Evolutionary conservation across 2,113 vertebrate species (phyloP).

Genomic region (Fregetta grallaria): DNA sequence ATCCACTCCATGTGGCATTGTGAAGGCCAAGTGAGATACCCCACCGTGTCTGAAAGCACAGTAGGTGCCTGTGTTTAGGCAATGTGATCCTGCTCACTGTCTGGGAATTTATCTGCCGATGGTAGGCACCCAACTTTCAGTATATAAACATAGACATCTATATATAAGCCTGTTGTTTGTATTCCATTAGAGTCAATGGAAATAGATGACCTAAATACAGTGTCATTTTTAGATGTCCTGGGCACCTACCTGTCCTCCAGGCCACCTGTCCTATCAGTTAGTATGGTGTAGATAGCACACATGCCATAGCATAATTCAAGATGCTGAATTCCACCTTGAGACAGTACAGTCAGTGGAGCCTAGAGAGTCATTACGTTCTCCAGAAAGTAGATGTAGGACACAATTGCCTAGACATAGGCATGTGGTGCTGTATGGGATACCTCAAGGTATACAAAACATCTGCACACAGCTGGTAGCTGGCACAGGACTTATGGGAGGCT

Average conservation of each 20-base stretch:
- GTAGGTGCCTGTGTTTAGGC: background rate
- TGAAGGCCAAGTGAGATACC: background rate
- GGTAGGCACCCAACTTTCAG: background rate
- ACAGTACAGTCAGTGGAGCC: background rate
- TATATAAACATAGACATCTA: background rate
- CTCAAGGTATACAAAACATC: background rate
- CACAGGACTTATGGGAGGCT: background rate
- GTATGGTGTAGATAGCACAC: background rate
- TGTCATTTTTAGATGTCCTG: background rate
- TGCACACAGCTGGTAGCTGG: background rate
- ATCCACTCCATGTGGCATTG: fast-evolving
- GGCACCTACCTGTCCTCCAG: background rate
- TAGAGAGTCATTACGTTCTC: background rate
- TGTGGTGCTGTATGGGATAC: background rate
- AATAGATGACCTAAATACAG: background rate
- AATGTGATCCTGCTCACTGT: background rate
- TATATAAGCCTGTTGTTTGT: background rate
- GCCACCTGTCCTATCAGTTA: background rate
- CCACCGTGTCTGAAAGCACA: background rate
- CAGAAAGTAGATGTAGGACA: background rate
- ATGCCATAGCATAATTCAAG: background rate
- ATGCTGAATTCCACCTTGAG: background rate
- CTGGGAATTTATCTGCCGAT: background rate
- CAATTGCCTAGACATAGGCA: background rate
- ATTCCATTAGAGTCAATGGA: background rate